Evolutionary conservation across 2,797 vertebrate genomes (phyloP).

Genomic region (Kryptolebias ocellatus): DNA sequence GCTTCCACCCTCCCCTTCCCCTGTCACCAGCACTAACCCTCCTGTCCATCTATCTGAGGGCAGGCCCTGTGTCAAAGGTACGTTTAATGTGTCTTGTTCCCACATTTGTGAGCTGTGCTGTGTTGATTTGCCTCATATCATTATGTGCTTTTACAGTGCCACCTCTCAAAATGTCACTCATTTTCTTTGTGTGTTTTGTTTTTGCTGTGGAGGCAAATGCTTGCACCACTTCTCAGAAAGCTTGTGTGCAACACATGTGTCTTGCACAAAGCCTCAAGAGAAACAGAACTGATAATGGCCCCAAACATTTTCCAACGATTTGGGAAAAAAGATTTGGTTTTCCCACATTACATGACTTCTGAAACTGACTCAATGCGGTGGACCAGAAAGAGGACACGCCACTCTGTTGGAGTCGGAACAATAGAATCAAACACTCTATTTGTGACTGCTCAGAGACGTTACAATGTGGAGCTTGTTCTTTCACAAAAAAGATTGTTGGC

Average conservation of each 20-base stretch:
- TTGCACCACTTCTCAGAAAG: conserved; percentile 15
- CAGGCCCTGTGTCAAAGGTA: conserved; percentile 77
- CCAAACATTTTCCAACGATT: neutral
- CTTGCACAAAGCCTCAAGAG: conserved; percentile 1
- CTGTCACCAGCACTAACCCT: conserved; percentile 72
- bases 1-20: conserved; percentile 49
- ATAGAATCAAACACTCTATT: conserved; percentile 1
- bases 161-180: conserved; percentile 71
- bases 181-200: conserved; percentile 5
- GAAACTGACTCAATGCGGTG: conserved; percentile 1
- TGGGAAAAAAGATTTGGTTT: neutral
- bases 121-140: conserved; percentile 60
- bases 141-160: conserved; percentile 53
- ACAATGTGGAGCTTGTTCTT: conserved; percentile 12
- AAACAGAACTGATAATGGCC: neutral
- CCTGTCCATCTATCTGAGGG: conserved; percentile 66
- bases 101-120: conserved; percentile 61
- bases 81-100: conserved; percentile 71
- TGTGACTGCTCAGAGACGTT: conserved; percentile 5
- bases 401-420: conserved; percentile 10
- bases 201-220: conserved; percentile 34
- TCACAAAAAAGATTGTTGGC: conserved; percentile 9
- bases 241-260: neutral
- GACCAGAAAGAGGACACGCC: conserved; percentile 4
- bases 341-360: conserved; percentile 7